Conservation (phyloP, 2,888 invertebrate genomes). For the Germaria angustata region DNA sequence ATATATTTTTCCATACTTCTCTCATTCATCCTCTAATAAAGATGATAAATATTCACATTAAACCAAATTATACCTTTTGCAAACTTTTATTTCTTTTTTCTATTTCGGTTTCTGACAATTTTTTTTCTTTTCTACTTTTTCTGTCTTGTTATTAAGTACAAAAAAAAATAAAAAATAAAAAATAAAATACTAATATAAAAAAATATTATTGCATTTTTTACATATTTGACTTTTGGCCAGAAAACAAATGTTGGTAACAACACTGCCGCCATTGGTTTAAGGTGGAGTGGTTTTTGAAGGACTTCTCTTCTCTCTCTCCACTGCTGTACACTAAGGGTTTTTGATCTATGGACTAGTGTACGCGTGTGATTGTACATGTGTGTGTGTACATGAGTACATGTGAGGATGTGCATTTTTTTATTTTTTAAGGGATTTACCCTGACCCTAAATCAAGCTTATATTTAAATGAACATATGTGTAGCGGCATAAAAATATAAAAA, state of each 20-base stretch:
- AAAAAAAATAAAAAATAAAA: conserved; percentile 43
- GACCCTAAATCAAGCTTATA: conserved; percentile 67
- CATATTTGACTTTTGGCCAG: conserved; percentile 52
- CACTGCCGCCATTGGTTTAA: conserved; percentile 24
- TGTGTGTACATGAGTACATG: background rate
- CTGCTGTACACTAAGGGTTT: background rate
- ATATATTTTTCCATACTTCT: background rate
- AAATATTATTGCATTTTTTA: conserved; percentile 20
- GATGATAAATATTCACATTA: conserved; percentile 79
- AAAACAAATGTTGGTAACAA: conserved; percentile 50
- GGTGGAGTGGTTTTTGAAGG: conserved; percentile 21
- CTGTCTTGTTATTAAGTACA: conserved; percentile 53
- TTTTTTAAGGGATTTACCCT: conserved; percentile 62
- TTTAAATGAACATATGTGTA: conserved; percentile 63
- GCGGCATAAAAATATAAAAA: conserved; percentile 57
- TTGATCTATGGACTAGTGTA: conserved; percentile 8
- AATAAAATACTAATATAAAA: too few species aligned
- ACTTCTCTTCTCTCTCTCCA: conserved; percentile 24
- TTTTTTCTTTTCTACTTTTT: conserved; percentile 44
- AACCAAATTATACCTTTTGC: conserved; percentile 79
- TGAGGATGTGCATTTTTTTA: conserved; percentile 7
- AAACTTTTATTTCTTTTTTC: conserved; percentile 47
- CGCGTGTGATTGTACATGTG: background rate
- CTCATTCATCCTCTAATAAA: conserved; percentile 57
- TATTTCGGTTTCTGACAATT: conserved; percentile 46